These are phyloP conservation scores for Drosophila villosipedis DNA, from an alignment of 2,888 invertebrate species.

Conservation along the genomic window DNA sequence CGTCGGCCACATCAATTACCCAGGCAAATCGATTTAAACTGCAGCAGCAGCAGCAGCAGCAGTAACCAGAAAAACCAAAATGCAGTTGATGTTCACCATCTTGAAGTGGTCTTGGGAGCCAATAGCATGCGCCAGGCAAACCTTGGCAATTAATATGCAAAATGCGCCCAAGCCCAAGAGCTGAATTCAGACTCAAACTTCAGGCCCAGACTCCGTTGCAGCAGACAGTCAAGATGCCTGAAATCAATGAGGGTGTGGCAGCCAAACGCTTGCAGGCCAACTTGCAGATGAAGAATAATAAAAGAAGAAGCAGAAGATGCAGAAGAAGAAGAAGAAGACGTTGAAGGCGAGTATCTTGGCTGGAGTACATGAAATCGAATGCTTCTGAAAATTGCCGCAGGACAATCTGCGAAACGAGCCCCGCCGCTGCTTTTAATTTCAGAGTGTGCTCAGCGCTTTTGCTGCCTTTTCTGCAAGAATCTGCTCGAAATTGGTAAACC, in stretches of 20 bases:
- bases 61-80: background rate
- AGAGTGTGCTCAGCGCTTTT: constrained; percentile 26
- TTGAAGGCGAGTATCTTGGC: constrained; percentile 19
- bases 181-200: constrained; percentile 31
- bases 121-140: constrained; percentile 73
- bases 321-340: background rate
- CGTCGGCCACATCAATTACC: constrained; percentile 77
- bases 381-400: constrained; percentile 81
- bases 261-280: constrained; percentile 62
- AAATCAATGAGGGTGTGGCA: constrained; percentile 78
- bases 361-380: constrained; percentile 62
- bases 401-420: constrained; percentile 70
- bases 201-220: constrained; percentile 3
- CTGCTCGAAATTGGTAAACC: constrained; percentile 54
- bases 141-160: constrained; percentile 77
- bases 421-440: constrained; percentile 61
- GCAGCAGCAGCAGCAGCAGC: constrained; percentile 45
- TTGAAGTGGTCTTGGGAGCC: constrained; percentile 54
- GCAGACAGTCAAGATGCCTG: constrained; percentile 63
- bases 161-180: constrained; percentile 55
- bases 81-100: constrained; percentile 65
- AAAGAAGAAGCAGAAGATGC: background rate
- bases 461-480: constrained; percentile 55
- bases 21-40: constrained; percentile 73
- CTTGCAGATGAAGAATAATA: background rate